These are phyloP conservation scores for Gadus macrocephalus DNA, from an alignment of 2,113 vertebrate genomes.

Conservation along the genomic window DNA sequence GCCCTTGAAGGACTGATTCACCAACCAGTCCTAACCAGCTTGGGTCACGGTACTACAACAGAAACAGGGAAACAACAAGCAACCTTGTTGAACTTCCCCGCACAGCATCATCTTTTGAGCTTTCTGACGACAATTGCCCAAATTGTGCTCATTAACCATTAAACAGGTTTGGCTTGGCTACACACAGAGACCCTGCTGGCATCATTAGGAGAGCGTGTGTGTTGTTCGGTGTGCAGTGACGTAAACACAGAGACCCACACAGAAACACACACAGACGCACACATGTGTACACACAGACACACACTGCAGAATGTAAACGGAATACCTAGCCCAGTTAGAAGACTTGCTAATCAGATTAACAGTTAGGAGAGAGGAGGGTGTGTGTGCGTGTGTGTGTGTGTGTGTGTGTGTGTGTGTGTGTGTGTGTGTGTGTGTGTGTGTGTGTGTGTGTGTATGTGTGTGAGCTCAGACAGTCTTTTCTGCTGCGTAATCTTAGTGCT, in stretches of 20 bases:
- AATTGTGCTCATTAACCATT: too few relatives aligned
- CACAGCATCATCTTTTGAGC: too few relatives aligned
- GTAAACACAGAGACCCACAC: neutral
- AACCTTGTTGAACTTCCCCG: too few relatives aligned
- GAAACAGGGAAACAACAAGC: too few relatives aligned
- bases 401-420: constrained; percentile 33
- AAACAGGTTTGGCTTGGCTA: too few relatives aligned
- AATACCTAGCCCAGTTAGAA: constrained; percentile 41
- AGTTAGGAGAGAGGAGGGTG: constrained; percentile 33
- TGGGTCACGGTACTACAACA: too few relatives aligned
- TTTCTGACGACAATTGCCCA: too few relatives aligned
- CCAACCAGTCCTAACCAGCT: too few relatives aligned
- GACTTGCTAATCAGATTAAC: constrained; percentile 63
- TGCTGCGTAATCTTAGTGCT: neutral
- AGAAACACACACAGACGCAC: constrained; percentile 9
- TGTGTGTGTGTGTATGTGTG: neutral
- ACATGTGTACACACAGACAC: constrained; percentile 1
- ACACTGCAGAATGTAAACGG: constrained; percentile 20
- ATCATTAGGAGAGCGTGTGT: too few relatives aligned
- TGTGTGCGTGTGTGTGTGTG: constrained; percentile 10
- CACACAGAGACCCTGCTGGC: too few relatives aligned
- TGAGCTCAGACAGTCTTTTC: neutral
- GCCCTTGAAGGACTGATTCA: too few relatives aligned
- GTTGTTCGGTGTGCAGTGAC: too few relatives aligned
- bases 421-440: constrained; percentile 10